Conservation (phyloP, 2,888 invertebrate species). For the Drosophila planitibia region DNA sequence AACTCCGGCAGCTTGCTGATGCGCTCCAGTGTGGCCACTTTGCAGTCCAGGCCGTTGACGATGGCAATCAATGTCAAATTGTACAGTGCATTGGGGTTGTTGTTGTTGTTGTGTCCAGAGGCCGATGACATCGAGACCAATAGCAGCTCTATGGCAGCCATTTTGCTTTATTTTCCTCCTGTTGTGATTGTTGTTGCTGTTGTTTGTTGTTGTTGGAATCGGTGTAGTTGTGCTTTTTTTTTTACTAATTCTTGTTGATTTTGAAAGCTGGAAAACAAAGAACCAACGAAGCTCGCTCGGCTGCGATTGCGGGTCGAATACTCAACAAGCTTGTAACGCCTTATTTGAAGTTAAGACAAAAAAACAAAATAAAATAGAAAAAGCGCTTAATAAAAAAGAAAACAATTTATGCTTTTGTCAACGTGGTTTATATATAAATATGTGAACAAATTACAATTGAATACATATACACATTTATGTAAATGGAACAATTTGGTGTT, state of each 20-base stretch:
- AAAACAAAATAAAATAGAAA: background rate
- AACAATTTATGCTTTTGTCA: background rate
- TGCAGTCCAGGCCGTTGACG: conserved; percentile 82
- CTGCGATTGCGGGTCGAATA: conserved; percentile 1
- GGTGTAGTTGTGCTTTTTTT: conserved; percentile 1
- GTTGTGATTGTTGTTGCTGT: conserved; percentile 39
- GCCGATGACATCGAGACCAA: conserved; percentile 50
- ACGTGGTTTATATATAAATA: background rate
- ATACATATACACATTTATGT: background rate
- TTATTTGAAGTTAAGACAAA: background rate
- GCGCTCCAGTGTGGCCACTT: conserved; percentile 78
- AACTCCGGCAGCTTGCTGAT: conserved; percentile 82
- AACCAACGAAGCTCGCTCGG: conserved; percentile 4
- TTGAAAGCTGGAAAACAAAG: conserved; percentile 6
- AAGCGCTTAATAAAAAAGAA: background rate
- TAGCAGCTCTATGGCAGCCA: conserved; percentile 68
- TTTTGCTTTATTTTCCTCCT: conserved; percentile 31
- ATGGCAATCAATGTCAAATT: conserved; percentile 78
- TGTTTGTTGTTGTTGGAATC: conserved; percentile 45
- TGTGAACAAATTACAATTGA: background rate
- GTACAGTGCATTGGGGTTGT: conserved; percentile 77
- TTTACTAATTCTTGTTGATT: conserved; percentile 1
- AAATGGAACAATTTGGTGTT: background rate
- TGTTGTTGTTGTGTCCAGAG: conserved; percentile 49
- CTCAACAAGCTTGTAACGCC: background rate